Percentiles rank a stretch among this genome's conserved stretches.
Conservation (phyloP, 2,888 invertebrate species). For the Glomeris marginata region DNA sequence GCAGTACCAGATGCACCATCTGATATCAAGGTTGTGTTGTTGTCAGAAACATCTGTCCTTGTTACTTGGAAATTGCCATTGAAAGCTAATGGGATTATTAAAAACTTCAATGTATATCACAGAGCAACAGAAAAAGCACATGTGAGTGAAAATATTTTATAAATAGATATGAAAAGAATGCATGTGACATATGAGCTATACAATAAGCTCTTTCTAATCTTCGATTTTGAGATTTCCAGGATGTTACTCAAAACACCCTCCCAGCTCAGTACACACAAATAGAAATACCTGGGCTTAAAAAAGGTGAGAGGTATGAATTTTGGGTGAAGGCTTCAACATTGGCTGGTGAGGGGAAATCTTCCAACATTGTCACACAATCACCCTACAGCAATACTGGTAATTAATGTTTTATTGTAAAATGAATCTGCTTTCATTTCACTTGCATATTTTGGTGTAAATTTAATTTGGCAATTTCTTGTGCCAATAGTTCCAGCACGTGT, state of each 20-base stretch:
- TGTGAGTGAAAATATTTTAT: neutral
- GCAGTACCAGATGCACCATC: constrained; percentile 7
- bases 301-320: constrained; percentile 26
- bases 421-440: no score
- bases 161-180: neutral
- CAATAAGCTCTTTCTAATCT: no score
- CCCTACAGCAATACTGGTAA: no score
- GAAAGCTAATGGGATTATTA: constrained; percentile 5
- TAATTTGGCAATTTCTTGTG: no score
- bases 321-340: constrained; percentile 29
- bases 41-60: neutral
- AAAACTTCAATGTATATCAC: constrained; percentile 3
- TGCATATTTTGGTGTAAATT: no score
- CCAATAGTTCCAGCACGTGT: constrained; percentile 88
- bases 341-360: constrained; percentile 27
- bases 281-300: constrained; percentile 23
- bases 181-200: no score
- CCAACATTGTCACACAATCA: no score
- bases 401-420: no score
- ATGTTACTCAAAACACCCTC: constrained; percentile 17
- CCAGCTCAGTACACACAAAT: constrained; percentile 20
- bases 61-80: constrained; percentile 9
- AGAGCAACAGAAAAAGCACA: neutral
- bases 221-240: constrained; percentile 10
- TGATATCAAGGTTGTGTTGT: constrained; percentile 5